A percentile compares a stretch with the other conserved stretches of the same genome.
Conservation (phyloP, 2,113 vertebrate species). For the Cricetomys ansorgei region DNA sequence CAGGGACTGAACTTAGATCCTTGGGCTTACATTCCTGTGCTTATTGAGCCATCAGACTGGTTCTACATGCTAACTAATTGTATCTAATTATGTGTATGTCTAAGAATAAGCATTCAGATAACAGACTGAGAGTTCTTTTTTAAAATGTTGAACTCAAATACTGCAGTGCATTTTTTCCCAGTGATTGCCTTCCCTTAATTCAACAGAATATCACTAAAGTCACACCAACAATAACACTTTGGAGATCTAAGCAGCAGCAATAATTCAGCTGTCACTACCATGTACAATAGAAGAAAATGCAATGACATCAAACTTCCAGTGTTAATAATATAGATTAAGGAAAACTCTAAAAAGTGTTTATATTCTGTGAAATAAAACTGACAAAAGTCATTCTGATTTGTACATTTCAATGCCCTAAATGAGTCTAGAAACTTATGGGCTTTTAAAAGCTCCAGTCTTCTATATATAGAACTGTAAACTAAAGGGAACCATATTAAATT, state of each 20-base stretch:
- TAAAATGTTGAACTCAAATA: not conserved
- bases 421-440: not conserved
- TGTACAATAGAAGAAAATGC: not conserved
- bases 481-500: constrained; percentile 2
- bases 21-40: not conserved
- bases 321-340: not conserved
- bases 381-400: not conserved
- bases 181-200: not conserved
- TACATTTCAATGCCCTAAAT: constrained; percentile 3
- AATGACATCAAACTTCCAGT: not conserved
- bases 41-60: not conserved
- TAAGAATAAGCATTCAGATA: not conserved
- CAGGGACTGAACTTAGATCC: not conserved
- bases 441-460: not conserved
- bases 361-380: constrained; percentile 40
- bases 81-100: constrained; percentile 4
- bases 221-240: not conserved
- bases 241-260: not conserved
- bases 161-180: not conserved
- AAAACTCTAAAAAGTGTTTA: not conserved
- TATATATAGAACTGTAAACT: not conserved
- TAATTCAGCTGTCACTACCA: not conserved
- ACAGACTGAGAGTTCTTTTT: not conserved
- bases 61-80: not conserved
- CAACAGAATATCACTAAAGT: not conserved